Evolutionary conservation across 2,888 invertebrate genomes (phyloP).

Genomic region (Augiades crinisus): DNA sequence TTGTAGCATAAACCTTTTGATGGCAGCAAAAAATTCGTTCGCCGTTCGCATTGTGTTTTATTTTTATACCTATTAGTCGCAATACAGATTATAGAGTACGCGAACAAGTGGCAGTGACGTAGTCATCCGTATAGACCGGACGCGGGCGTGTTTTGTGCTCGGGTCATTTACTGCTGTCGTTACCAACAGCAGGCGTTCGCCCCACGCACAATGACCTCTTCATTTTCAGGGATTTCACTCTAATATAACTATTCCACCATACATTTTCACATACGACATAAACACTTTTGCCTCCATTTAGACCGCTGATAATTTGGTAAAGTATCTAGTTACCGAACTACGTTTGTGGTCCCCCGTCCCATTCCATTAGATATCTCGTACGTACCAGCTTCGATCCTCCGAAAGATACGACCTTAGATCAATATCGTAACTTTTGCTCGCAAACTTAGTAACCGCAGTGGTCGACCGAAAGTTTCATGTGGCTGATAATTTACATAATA

Average conservation of each 20-base stretch:
- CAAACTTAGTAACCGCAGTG: slow-evolving; percentile 70
- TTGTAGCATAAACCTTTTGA: slow-evolving; percentile 3
- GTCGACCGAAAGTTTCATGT: slow-evolving; percentile 71
- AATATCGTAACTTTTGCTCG: slow-evolving; percentile 68
- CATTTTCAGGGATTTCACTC: slow-evolving; percentile 53
- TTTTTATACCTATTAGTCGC: slow-evolving; percentile 19
- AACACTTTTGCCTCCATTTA: not conserved
- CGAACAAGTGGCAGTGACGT: slow-evolving; percentile 6
- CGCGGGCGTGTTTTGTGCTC: slow-evolving; percentile 55
- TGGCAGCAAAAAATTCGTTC: slow-evolving; percentile 5
- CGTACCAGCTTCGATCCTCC: slow-evolving; percentile 52
- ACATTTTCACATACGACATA: not conserved
- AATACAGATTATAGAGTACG: slow-evolving; percentile 15
- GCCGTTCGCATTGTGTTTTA: slow-evolving; percentile 13
- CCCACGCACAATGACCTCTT: slow-evolving; percentile 56
- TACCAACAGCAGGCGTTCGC: slow-evolving; percentile 57
- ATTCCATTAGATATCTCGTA: slow-evolving; percentile 40
- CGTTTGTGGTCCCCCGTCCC: slow-evolving; percentile 3
- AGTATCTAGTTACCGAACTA: slow-evolving; percentile 5
- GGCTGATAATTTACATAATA: slow-evolving; percentile 80
- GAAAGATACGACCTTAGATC: slow-evolving; percentile 62
- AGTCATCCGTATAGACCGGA: slow-evolving; percentile 35
- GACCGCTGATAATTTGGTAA: not conserved
- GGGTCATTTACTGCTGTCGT: slow-evolving; percentile 62
- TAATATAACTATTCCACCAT: slow-evolving; percentile 4